Evolutionary conservation across 92 coral and sea anemone species (phyloP).

Genomic region (Palythoa caribaeorum): DNA sequence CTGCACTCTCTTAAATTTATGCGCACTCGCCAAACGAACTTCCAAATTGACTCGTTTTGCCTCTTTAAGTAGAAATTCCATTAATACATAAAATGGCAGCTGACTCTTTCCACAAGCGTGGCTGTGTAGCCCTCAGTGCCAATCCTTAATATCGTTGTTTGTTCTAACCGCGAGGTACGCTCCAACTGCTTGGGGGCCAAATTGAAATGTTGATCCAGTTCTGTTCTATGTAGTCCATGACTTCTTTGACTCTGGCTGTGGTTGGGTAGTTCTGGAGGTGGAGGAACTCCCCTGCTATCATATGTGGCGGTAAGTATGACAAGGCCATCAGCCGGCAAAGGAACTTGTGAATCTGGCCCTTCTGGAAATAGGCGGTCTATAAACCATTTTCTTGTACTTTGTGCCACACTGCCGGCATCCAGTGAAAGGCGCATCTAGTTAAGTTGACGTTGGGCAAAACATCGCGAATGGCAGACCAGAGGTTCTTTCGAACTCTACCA

Average conservation of each 20-base stretch:
- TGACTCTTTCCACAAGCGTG: conserved; percentile 35
- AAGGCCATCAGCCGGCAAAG: not conserved
- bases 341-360: no score
- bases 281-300: not conserved
- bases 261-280: conserved; percentile 27
- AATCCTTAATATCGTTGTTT: conserved; percentile 48
- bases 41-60: not conserved
- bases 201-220: conserved; percentile 26
- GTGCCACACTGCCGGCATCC: no score
- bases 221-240: conserved; percentile 27
- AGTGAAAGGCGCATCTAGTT: no score
- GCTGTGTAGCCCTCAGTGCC: conserved; percentile 20
- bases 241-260: conserved; percentile 33
- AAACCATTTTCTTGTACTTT: no score
- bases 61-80: not conserved
- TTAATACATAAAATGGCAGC: not conserved
- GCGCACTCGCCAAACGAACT: not conserved
- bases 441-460: no score
- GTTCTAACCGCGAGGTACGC: conserved; percentile 41
- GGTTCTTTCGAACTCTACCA: no score
- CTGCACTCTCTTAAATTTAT: not conserved
- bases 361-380: no score
- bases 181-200: conserved; percentile 58
- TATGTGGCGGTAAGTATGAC: not conserved
- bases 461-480: no score